A percentile compares a stretch with the other conserved stretches of the same genome.
phyloP scores from a whole-genome alignment of 2,113 vertebrate genomes.

The Todiramphus chloris region DNA sequence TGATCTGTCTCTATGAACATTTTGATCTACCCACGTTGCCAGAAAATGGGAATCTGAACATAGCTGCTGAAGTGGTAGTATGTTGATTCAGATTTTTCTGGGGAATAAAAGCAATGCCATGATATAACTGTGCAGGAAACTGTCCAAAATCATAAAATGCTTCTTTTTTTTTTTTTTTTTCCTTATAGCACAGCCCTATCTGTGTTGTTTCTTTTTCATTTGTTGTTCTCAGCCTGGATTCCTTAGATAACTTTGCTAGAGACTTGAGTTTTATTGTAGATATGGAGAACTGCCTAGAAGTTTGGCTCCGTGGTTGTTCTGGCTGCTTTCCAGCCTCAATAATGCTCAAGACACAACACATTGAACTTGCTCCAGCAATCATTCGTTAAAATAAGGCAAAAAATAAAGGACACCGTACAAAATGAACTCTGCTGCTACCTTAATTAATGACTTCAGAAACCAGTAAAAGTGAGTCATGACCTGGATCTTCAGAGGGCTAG shows the following conservation, averaged over 20 bases:
- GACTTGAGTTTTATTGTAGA: constrained; percentile 5
- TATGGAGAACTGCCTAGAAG: constrained; percentile 19
- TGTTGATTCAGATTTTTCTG: neutral
- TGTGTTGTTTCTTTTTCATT: constrained; percentile 39
- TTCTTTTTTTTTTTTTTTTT: neutral
- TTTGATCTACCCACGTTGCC: neutral
- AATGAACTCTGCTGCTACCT: neutral
- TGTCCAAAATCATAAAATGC: neutral
- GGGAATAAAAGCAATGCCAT: neutral
- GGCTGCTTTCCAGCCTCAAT: neutral
- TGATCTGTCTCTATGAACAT: neutral
- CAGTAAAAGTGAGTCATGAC: neutral
- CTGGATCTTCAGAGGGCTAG: neutral
- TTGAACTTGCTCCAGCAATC: neutral
- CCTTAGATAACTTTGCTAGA: constrained; percentile 37
- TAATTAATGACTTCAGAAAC: neutral
- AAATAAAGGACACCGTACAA: neutral
- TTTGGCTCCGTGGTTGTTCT: neutral
- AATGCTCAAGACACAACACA: neutral
- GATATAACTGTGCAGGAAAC: neutral
- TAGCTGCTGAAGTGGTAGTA: neutral
- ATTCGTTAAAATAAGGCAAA: neutral
- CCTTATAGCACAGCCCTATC: neutral
- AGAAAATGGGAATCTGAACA: neutral
- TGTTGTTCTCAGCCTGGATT: constrained; percentile 22